Base-by-base conservation (phyloP, 2,113 vertebrate species). In the Bagarius yarrelli region DNA sequence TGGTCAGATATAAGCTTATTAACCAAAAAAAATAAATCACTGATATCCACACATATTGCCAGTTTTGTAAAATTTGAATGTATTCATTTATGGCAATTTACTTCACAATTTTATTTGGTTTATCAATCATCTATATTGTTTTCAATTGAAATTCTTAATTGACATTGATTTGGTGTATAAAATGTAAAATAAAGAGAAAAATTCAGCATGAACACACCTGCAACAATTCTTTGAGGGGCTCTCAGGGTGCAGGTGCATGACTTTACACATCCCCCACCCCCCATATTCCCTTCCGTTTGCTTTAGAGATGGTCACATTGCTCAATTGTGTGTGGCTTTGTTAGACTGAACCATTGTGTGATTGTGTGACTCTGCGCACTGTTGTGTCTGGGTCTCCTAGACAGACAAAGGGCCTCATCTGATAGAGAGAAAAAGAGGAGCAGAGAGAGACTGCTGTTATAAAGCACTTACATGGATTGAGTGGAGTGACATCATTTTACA, bases 201-300 rank as follows among this genome's bases (percentile, higher is more conserved):
- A 70, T 72, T 84, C 56, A 86, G 87, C 88, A 91, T 85, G 88
- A 89, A 91, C 87, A 89, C 91, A 93, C 90, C 91, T 93, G 91
- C 85, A 81, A 70, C 76, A n/a, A 76, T 50, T 44, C 85, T 88
- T 77, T 76, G 64, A 78, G 72, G n/a, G 53, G 27, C 87, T 87
- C 84, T 87, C 86, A 89, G 90, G 90, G 89, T 91, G 90, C 92
- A 93, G 92, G 92, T 93, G 90, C 89, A 90, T 90, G 91, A 92
- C 90, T 90, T 91, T 89, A 88, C 84, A 85, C 85, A 89, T 85
- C 83, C 83, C 85, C 83, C 81, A 47, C 52, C 83, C 81, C 85
- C 85, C 87, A 89, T 87, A 88, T 52, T 75, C 75, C 59, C 66
- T 67, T 66, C 59, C 52, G 67, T 69, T 77, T 69, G 73, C 67